Evolutionary conservation across 2,797 vertebrate species (phyloP).

Genomic region (Halcyon leucocephala): DNA sequence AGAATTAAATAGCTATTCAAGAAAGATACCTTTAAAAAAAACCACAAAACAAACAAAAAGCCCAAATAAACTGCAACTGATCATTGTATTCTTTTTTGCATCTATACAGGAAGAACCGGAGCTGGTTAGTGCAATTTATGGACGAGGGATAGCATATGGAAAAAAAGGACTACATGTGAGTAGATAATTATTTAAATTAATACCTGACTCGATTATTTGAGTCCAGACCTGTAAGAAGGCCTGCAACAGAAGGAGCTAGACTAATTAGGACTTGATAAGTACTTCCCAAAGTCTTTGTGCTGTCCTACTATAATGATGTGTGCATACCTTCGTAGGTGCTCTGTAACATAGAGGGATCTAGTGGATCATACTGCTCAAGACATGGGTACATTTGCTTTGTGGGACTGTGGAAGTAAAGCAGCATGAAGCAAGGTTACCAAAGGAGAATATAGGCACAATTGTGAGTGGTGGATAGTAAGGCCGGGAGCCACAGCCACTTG

Average conservation of each 20-base stretch:
- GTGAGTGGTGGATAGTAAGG: not conserved
- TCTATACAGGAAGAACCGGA: conserved; percentile 90
- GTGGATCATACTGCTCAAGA: not conserved
- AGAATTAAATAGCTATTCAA: not conserved
- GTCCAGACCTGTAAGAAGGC: not conserved
- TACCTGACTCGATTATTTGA: not conserved
- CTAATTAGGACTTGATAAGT: not conserved
- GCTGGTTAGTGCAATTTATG: conserved; percentile 96
- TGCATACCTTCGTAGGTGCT: not conserved
- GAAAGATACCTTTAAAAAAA: not conserved
- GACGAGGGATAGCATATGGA: conserved; percentile 95
- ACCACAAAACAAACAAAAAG: not conserved
- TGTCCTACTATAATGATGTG: fast-evolving
- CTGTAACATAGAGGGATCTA: not conserved
- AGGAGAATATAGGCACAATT: not conserved
- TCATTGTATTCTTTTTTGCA: conserved; percentile 63
- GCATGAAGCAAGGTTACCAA: not conserved
- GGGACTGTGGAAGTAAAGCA: not conserved
- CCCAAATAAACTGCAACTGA: not conserved
- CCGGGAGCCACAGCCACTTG: not conserved
- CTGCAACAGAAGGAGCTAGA: not conserved
- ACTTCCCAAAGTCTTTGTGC: not conserved
- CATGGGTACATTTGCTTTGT: fast-evolving
- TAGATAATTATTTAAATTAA: conserved; percentile 20
- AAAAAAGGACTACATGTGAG: conserved; percentile 96